Evolutionary conservation across 2,888 invertebrate species (phyloP).

Genomic region (Caradrina clavipalpis): DNA sequence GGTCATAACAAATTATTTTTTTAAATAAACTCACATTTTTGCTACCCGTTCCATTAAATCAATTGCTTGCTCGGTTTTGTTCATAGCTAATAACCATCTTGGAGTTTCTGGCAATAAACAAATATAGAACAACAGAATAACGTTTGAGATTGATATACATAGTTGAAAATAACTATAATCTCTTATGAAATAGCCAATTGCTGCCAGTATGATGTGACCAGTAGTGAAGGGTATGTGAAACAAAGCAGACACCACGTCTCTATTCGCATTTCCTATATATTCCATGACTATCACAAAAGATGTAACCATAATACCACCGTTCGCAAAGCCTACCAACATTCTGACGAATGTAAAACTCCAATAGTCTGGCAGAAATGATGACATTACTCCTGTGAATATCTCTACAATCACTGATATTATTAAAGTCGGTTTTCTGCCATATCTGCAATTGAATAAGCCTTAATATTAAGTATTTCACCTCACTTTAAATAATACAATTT

Average conservation of each 20-base stretch:
- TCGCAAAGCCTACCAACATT: slow-evolving; percentile 93
- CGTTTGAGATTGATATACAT: slow-evolving; percentile 90
- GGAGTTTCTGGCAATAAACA: slow-evolving; percentile 95
- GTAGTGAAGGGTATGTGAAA: slow-evolving; percentile 93
- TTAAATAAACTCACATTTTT: slow-evolving; percentile 74
- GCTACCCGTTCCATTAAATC: slow-evolving; percentile 92
- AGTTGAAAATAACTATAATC: slow-evolving; percentile 93
- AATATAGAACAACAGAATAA: slow-evolving; percentile 92
- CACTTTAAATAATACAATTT: neutral
- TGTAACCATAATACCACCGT: slow-evolving; percentile 94
- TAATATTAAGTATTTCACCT: neutral
- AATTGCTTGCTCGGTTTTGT: slow-evolving; percentile 91
- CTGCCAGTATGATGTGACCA: slow-evolving; percentile 92
- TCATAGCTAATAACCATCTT: slow-evolving; percentile 94
- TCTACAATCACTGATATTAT: slow-evolving; percentile 93
- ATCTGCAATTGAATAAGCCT: slow-evolving; percentile 86
- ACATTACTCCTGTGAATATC: slow-evolving; percentile 92
- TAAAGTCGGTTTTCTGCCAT: slow-evolving; percentile 93
- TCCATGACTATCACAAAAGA: slow-evolving; percentile 92
- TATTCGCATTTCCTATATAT: slow-evolving; percentile 89
- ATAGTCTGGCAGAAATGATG: slow-evolving; percentile 92
- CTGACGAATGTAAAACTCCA: slow-evolving; percentile 92
- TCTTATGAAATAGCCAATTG: slow-evolving; percentile 92
- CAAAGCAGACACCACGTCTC: slow-evolving; percentile 90
- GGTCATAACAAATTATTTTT: neutral